Conservation (phyloP, 2,113 vertebrate genomes). For the Xiphophorus maculatus region DNA sequence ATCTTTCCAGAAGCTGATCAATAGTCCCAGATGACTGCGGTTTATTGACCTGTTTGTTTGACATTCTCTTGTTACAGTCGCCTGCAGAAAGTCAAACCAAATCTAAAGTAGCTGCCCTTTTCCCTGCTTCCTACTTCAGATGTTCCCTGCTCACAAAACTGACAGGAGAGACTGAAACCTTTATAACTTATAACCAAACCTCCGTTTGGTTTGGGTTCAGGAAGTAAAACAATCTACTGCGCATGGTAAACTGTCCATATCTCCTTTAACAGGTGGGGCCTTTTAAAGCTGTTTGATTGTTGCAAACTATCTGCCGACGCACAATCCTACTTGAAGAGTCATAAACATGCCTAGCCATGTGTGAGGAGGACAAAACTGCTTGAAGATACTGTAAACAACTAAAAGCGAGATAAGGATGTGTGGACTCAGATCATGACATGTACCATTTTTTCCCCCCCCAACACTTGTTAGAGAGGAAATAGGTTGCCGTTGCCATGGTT, state of each 20-base stretch:
- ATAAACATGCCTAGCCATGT: not conserved
- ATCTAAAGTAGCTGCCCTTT: not conserved
- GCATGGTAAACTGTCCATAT: not conserved
- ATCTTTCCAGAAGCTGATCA: not conserved
- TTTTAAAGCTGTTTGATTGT: not conserved
- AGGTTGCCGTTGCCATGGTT: slow-evolving; percentile 3
- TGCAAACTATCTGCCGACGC: not conserved
- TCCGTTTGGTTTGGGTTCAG: not conserved
- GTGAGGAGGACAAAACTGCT: not conserved
- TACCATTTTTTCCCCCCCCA: not conserved
- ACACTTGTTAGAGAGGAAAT: not conserved
- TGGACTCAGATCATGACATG: not conserved
- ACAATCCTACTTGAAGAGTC: not conserved
- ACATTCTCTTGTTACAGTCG: not conserved
- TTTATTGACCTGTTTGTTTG: not conserved
- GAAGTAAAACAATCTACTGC: not conserved
- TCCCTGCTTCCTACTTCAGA: not conserved
- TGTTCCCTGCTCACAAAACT: not conserved
- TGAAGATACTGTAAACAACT: not conserved
- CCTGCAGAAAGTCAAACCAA: not conserved
- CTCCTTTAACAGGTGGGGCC: not conserved
- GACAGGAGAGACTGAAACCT: not conserved
- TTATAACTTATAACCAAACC: not conserved
- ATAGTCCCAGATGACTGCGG: not conserved
- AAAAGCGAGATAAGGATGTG: not conserved